A percentile compares a stretch with the other conserved stretches of the same genome.
These are phyloP conservation scores for Hippopotamyrus pictus DNA, from an alignment of 2,797 vertebrate species.

Conservation along the genomic window DNA sequence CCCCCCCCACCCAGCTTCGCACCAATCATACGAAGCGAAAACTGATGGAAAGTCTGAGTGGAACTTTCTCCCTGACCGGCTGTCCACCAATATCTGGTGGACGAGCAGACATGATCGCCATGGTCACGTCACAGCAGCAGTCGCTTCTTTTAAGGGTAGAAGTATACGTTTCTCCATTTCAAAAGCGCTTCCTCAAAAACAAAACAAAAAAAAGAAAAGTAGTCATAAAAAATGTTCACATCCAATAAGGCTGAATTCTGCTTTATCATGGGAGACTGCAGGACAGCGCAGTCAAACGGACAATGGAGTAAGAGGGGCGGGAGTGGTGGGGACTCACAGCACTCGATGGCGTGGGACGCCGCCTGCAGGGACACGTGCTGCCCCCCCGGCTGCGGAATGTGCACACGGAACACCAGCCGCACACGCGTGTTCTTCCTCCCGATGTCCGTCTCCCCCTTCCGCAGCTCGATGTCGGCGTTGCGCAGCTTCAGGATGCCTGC, in stretches of 20 bases:
- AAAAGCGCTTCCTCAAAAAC: background rate
- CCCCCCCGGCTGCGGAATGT: constrained; percentile 82
- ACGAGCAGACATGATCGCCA: background rate
- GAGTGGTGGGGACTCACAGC: constrained; percentile 72
- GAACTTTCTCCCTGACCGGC: background rate
- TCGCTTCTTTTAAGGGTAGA: background rate
- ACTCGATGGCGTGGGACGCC: constrained; percentile 91
- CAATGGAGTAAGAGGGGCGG: background rate
- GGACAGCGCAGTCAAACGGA: background rate
- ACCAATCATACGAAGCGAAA: constrained; percentile 30
- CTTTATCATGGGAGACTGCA: too few relatives aligned
- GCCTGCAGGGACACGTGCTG: constrained; percentile 81
- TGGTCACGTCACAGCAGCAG: background rate
- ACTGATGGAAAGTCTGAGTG: background rate
- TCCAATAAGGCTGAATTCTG: background rate
- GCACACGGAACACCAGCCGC: constrained; percentile 86
- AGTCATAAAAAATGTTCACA: background rate
- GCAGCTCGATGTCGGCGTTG: constrained; percentile 92
- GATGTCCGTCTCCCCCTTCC: constrained; percentile 95
- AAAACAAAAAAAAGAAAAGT: background rate
- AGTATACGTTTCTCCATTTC: background rate
- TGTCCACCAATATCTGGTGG: background rate
- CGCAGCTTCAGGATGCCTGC: constrained; percentile 94
- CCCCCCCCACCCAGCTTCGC: constrained; percentile 31
- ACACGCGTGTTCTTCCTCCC: constrained; percentile 95